Percentiles rank a stretch among this genome's conserved stretches.
Conservation (phyloP, 2,113 vertebrate genomes). For the Ploceus nigricollis region DNA sequence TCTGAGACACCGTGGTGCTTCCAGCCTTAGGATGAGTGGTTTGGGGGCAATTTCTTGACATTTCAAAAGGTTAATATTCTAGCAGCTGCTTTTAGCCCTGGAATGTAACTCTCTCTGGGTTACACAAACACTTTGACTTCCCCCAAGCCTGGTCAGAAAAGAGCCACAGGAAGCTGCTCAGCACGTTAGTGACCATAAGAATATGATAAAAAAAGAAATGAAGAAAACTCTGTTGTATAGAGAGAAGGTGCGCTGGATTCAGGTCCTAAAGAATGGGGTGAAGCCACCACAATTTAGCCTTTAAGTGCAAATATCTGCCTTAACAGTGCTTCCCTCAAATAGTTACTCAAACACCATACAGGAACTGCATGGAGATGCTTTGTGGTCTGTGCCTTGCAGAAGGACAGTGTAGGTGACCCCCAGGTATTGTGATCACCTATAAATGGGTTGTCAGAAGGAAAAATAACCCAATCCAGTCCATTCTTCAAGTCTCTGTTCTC, state of each 20-base stretch:
- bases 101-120: not conserved
- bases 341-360: not conserved
- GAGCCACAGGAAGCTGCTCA: not conserved
- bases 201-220: not conserved
- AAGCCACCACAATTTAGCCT: not conserved
- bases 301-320: not conserved
- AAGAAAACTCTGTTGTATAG: not conserved
- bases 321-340: not conserved
- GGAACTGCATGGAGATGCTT: not conserved
- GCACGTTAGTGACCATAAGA: not conserved
- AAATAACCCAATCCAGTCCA: not conserved
- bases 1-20: fast-evolving
- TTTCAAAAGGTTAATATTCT: not conserved
- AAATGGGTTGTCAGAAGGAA: not conserved
- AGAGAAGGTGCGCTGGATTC: not conserved
- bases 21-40: not conserved
- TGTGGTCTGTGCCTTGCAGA: not conserved
- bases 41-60: not conserved
- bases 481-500: not conserved
- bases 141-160: not conserved
- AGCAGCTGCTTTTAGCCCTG: not conserved
- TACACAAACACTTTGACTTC: not conserved
- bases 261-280: not conserved
- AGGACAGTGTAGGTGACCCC: not conserved
- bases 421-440: not conserved